Conservation (phyloP, 2,888 invertebrate species). For the Elegia similella region DNA sequence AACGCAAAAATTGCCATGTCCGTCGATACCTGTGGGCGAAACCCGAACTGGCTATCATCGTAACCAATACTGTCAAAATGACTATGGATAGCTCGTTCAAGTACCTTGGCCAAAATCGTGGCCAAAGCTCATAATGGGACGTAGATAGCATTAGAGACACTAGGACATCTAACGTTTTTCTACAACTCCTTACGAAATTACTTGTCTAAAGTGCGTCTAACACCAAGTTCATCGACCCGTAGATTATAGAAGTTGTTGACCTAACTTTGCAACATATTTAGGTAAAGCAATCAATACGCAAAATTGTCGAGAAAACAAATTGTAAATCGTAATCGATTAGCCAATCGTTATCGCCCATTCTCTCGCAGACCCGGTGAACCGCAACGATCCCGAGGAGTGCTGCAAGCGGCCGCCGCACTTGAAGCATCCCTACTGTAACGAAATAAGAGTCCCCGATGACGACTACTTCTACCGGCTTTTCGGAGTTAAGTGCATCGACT, state of each 20-base stretch:
- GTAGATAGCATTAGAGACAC: no score
- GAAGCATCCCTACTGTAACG: constrained; percentile 95
- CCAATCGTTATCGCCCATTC: not conserved
- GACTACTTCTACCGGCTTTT: constrained; percentile 95
- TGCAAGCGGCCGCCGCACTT: constrained; percentile 90
- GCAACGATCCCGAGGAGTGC: constrained; percentile 95
- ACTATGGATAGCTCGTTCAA: no score
- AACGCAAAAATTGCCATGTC: no score
- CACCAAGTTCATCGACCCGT: no score
- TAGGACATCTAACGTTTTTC: no score
- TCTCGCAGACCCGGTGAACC: constrained; percentile 87
- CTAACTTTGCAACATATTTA: constrained; percentile 8
- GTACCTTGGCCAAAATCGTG: no score
- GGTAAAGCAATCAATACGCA: constrained; percentile 15
- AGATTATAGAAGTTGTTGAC: not conserved
- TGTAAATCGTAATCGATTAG: constrained; percentile 9
- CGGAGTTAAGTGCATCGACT: constrained; percentile 93
- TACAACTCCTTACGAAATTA: no score
- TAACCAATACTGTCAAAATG: no score
- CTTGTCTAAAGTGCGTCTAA: no score
- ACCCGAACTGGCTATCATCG: no score
- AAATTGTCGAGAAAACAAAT: not conserved
- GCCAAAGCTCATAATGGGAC: no score
- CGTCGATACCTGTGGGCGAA: no score
- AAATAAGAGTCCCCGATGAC: constrained; percentile 92